These are phyloP conservation scores for Leucoptera coffeella DNA, from an alignment of 2,888 invertebrate species.

Conservation along the genomic window DNA sequence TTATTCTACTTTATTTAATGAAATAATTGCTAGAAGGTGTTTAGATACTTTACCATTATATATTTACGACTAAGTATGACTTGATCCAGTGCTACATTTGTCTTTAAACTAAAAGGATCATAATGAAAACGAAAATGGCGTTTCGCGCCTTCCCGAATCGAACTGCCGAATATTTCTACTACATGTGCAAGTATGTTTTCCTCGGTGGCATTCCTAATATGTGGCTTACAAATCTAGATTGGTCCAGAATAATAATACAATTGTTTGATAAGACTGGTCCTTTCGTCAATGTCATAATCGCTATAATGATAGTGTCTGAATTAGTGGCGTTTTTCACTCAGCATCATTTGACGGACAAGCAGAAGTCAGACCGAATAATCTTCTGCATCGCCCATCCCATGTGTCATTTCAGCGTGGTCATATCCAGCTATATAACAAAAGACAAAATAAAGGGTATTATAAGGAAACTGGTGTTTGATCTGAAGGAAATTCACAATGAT, in stretches of 20 bases:
- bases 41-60: too few relatives aligned
- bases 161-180: background rate
- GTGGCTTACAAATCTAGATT: background rate
- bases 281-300: background rate
- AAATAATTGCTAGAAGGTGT: too few relatives aligned
- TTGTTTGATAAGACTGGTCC: background rate
- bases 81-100: too few relatives aligned
- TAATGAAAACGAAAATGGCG: too few relatives aligned
- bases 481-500: slow-evolving; percentile 17
- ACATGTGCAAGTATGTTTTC: slow-evolving; percentile 1
- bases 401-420: slow-evolving; percentile 8
- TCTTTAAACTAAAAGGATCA: too few relatives aligned
- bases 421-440: slow-evolving; percentile 9
- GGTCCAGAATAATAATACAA: background rate
- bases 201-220: background rate
- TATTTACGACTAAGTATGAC: too few relatives aligned
- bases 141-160: background rate
- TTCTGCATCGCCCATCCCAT: slow-evolving; percentile 14
- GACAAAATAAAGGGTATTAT: slow-evolving; percentile 11
- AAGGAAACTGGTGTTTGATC: slow-evolving; percentile 9
- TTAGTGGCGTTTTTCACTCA: slow-evolving; percentile 13
- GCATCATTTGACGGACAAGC: slow-evolving; percentile 9
- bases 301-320: slow-evolving; percentile 11
- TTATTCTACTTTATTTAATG: too few relatives aligned
- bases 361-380: slow-evolving; percentile 12